These are phyloP conservation scores for Ceratina japonica DNA, from an alignment of 1,140 invertebrate species.

Conservation along the genomic window DNA sequence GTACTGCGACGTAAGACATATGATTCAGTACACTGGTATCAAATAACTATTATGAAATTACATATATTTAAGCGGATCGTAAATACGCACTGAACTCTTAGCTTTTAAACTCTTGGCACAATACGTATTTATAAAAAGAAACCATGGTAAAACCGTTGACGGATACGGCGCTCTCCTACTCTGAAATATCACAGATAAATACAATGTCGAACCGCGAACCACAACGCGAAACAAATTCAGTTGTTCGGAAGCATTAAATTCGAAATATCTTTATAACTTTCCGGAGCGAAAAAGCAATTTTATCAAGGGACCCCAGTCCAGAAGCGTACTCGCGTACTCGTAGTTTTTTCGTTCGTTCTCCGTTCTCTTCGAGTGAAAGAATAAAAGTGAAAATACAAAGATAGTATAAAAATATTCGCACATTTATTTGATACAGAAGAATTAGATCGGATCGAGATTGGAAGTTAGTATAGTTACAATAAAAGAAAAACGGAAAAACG, in stretches of 20 bases:
- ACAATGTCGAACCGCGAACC: neutral
- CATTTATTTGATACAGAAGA: neutral
- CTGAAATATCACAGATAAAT: constrained; percentile 41
- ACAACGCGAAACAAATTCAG: neutral
- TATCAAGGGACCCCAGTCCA: neutral
- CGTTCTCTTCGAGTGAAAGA: neutral
- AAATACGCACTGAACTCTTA: neutral
- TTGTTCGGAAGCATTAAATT: neutral
- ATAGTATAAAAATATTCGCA: neutral
- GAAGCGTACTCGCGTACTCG: constrained; percentile 1
- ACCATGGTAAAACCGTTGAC: constrained; percentile 13
- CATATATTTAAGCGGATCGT: neutral
- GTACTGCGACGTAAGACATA: constrained; percentile 22
- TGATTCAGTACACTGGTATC: constrained; percentile 12
- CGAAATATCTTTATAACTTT: constrained; percentile 4
- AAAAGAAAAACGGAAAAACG: neutral
- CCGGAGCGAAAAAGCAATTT: neutral
- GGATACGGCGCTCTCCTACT: neutral
- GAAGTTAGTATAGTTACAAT: neutral
- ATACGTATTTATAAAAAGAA: constrained; percentile 25
- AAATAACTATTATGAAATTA: neutral
- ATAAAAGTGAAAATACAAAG: neutral
- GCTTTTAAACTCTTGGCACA: constrained; percentile 2
- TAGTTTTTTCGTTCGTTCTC: constrained; percentile 10
- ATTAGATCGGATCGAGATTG: neutral